Conservation (phyloP, 2,113 vertebrate genomes). For the Hemicordylus capensis region DNA sequence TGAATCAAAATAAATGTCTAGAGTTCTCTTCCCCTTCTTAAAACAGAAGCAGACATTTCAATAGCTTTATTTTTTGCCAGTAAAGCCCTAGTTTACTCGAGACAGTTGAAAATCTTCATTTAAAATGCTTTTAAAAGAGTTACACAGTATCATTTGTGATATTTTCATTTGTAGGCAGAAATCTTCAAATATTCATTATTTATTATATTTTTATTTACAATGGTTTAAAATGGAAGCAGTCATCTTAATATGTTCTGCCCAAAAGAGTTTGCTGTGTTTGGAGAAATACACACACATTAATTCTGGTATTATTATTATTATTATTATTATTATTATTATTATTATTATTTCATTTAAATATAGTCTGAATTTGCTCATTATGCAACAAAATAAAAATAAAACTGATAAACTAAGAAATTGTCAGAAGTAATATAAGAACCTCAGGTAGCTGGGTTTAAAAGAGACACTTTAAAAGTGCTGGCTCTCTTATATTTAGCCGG, state of each 20-base stretch:
- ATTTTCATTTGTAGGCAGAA: not conserved
- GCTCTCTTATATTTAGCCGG: no score
- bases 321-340: no score
- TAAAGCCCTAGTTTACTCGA: slow-evolving; percentile 30
- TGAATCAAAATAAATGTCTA: slow-evolving; percentile 37
- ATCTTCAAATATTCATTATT: not conserved
- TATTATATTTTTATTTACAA: not conserved
- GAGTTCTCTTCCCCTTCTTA: slow-evolving; percentile 1
- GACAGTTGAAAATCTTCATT: slow-evolving; percentile 29
- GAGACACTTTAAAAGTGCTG: no score
- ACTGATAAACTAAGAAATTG: no score
- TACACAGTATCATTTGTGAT: slow-evolving; percentile 7
- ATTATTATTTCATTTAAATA: no score
- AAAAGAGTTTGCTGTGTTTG: not conserved
- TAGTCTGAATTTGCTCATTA: no score
- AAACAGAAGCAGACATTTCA: slow-evolving; percentile 33
- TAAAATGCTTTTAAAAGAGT: slow-evolving; percentile 33
- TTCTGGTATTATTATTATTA: no score
- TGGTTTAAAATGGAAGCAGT: not conserved
- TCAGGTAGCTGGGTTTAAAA: no score
- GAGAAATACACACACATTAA: no score
- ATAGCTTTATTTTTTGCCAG: slow-evolving; percentile 39
- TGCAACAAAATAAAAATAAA: no score
- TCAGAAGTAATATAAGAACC: no score
- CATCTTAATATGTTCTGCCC: not conserved